Evolutionary conservation across 2,797 vertebrate genomes (phyloP), one percentile per base, ranked within the genome.

Genomic region (Platalea minor): DNA sequence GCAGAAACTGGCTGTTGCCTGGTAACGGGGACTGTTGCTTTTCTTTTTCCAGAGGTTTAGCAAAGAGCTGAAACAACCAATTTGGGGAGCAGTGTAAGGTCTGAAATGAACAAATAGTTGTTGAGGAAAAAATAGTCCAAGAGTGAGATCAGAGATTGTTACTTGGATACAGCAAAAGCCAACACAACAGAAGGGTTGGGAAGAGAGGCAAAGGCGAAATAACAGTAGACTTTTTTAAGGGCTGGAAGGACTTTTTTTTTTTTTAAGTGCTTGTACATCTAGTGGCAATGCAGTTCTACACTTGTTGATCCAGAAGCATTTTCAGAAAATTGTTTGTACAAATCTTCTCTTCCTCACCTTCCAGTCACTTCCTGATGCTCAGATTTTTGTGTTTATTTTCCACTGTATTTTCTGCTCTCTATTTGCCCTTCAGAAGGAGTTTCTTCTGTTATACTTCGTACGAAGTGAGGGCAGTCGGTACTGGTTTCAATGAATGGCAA

Each of bases 31-130:
- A 59, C 77, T 77, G 60, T 91, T 83, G 60, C 68, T 57, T 92
- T 82, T 68, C 46, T 64, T 79, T 63, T 82, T 74, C 88, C 96
- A 96, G 96, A 83, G 93, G 96, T 92, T 95, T 75, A 78, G 37
- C 77, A 95, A 92, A 80, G 70, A 87, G 67, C 75, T 80, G 90
- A 92, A 88, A 63, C 51, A 72, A 92, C 75, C 61, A 35, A 65
- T 92, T 82, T 82, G 76, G 70, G 54, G 70, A 95, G 68, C 77
- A 91, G 75, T 81, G 68, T 85, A 68, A 91, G 90, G 75, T 94
- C 87, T 89, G 80, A 67, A 88, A 67, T 82, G 94, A 95, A 92
- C 64, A 93, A 96, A 91, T 87, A 94, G 72, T 45, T 90, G 88
- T 88, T 93, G 72, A 87, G 82, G 70, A 63, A 82, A 90, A 88